A percentile compares a stretch with the other conserved stretches of the same genome.
These are phyloP conservation scores for Drosophila meridionalis DNA, from an alignment of 2,888 invertebrate genomes.

Conservation along the genomic window DNA sequence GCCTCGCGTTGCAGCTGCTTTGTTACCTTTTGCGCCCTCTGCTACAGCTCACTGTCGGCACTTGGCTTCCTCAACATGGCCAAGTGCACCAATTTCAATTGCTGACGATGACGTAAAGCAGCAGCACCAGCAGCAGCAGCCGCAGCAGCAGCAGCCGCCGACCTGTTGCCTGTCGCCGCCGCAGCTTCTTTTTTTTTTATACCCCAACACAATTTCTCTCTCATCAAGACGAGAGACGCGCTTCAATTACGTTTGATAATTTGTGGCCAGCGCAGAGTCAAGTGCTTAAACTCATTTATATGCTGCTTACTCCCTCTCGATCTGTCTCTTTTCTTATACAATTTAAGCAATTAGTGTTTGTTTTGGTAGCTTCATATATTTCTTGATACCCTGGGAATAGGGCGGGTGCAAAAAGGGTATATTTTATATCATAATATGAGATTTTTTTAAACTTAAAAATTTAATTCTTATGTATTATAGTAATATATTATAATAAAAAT, in stretches of 20 bases:
- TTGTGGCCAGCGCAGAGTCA: slow-evolving; percentile 64
- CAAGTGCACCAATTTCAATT: slow-evolving; percentile 78
- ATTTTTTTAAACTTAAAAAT: too few relatives aligned
- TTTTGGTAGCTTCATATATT: slow-evolving; percentile 67
- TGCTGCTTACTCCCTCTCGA: slow-evolving; percentile 30
- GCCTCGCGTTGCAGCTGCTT: slow-evolving; percentile 25
- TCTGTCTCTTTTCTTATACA: slow-evolving; percentile 13
- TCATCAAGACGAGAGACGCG: slow-evolving; percentile 37
- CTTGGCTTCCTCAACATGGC: slow-evolving; percentile 66
- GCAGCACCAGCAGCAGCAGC: slow-evolving; percentile 22
- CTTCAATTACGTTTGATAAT: slow-evolving; percentile 75
- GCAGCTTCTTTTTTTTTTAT: slow-evolving; percentile 1
- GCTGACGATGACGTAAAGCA: slow-evolving; percentile 71
- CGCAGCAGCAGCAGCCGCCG: slow-evolving; percentile 24
- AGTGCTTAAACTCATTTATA: slow-evolving; percentile 57
- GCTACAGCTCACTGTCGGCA: slow-evolving; percentile 26
- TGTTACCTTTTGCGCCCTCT: slow-evolving; percentile 33
- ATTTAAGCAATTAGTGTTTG: slow-evolving; percentile 48
- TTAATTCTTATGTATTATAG: too few relatives aligned
- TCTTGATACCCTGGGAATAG: not conserved
- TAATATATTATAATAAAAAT: too few relatives aligned
- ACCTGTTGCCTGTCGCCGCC: slow-evolving; percentile 48
- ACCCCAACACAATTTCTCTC: slow-evolving; percentile 59
- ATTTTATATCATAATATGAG: not conserved
- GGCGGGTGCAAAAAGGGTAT: not conserved